Evolutionary conservation across 2,797 vertebrate species (phyloP).

Genomic region (Sorex maritimensis): DNA sequence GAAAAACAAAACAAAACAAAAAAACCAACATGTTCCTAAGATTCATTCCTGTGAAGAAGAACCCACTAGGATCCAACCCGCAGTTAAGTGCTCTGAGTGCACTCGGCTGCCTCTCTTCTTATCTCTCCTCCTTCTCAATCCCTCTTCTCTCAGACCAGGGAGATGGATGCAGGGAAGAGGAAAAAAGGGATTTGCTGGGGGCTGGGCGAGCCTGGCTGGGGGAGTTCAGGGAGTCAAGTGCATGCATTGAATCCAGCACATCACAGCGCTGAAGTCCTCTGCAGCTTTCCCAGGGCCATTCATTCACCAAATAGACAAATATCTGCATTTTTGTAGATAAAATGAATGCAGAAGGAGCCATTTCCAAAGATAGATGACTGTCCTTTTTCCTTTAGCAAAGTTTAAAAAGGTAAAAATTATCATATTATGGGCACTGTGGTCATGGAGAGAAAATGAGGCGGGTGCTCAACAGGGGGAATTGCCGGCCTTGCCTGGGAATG

Average conservation of each 20-base stretch:
- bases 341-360: conserved; percentile 76
- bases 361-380: conserved; percentile 85
- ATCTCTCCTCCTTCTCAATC: not conserved
- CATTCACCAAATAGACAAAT: conserved; percentile 73
- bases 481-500: conserved; percentile 88
- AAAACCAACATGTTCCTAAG: not conserved
- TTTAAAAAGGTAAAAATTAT: conserved; percentile 90
- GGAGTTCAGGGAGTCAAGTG: conserved; percentile 75
- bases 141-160: not conserved
- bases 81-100: not conserved
- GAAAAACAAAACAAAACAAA: too few relatives aligned
- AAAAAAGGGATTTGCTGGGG: not conserved
- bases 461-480: conserved; percentile 85
- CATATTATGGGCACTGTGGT: conserved; percentile 88
- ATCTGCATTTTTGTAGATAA: conserved; percentile 83
- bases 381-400: conserved; percentile 86
- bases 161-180: not conserved
- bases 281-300: conserved; percentile 75
- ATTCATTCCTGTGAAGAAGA: not conserved
- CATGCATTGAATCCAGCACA: conserved; percentile 62
- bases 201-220: conserved; percentile 30
- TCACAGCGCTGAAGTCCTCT: conserved; percentile 40
- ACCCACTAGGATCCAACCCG: not conserved
- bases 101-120: not conserved
- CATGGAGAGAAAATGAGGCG: conserved; percentile 89